A percentile compares a stretch with the other conserved stretches of the same genome.
Evolutionary conservation across 1,140 invertebrate genomes (phyloP).

Genomic region (Patella vulgata): DNA sequence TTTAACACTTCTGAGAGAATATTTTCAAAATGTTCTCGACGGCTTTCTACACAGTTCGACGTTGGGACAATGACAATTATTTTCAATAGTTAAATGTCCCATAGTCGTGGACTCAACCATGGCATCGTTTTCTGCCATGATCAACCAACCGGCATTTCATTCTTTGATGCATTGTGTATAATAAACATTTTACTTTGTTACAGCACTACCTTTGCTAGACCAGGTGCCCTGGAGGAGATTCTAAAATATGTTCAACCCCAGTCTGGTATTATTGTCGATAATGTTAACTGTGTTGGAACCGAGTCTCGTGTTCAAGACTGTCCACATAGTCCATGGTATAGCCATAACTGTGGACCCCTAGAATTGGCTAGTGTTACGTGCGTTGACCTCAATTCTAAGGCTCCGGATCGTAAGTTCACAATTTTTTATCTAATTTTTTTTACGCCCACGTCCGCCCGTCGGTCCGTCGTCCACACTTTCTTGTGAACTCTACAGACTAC

Average conservation of each 20-base stretch:
- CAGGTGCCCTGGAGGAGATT: constrained; percentile 44
- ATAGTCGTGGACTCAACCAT: no score
- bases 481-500: no score
- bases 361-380: constrained; percentile 81
- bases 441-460: neutral
- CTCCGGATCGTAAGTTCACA: constrained; percentile 16
- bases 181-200: neutral
- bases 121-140: no score
- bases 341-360: constrained; percentile 76
- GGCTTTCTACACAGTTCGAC: no score
- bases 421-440: neutral
- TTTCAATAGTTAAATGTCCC: no score
- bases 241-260: constrained; percentile 60
- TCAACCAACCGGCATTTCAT: neutral
- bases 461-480: no score
- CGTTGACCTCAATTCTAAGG: constrained; percentile 33
- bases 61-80: no score
- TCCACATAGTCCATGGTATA: constrained; percentile 75
- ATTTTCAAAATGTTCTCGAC: no score
- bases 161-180: neutral
- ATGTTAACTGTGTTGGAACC: constrained; percentile 76
- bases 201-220: constrained; percentile 20
- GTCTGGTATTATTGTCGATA: constrained; percentile 77
- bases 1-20: no score
- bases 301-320: constrained; percentile 75